These are phyloP conservation scores for Cryptoblepharus egeriae DNA, from an alignment of 2,797 vertebrate species.

Conservation along the genomic window DNA sequence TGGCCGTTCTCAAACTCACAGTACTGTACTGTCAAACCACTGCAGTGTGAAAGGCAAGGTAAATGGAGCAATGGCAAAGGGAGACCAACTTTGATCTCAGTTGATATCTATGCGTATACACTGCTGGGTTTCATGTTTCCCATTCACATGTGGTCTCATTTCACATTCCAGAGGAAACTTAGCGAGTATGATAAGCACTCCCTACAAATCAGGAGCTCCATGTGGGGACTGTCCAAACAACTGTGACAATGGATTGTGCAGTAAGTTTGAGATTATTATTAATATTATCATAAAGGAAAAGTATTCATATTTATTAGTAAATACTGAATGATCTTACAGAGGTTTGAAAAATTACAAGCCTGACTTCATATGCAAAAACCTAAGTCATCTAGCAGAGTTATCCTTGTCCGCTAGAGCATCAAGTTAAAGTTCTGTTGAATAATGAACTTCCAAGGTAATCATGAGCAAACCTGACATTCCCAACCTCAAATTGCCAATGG, in stretches of 20 bases:
- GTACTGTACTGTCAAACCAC: too few relatives aligned
- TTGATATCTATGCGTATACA: neutral
- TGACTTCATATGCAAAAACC: neutral
- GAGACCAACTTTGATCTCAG: neutral
- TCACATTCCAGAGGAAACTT: conserved; percentile 66
- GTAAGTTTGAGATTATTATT: conserved; percentile 23
- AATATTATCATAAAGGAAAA: neutral
- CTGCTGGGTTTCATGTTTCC: neutral
- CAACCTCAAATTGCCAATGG: too few relatives aligned
- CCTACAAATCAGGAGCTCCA: conserved; percentile 60
- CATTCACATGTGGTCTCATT: too few relatives aligned
- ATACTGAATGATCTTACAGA: neutral
- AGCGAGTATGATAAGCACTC: neutral
- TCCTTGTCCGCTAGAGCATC: neutral
- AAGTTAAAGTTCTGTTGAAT: neutral
- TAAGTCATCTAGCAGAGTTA: neutral
- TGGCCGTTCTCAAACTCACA: neutral
- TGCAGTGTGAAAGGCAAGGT: neutral
- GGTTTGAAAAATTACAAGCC: too few relatives aligned
- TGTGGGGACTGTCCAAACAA: conserved; percentile 62
- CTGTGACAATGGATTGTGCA: conserved; percentile 71
- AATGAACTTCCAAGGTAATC: neutral
- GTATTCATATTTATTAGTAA: neutral
- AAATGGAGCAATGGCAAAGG: neutral
- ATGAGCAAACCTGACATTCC: neutral